phyloP scores from a whole-genome alignment of 1,140 invertebrate species.

The Drosophila aff. region DNA sequence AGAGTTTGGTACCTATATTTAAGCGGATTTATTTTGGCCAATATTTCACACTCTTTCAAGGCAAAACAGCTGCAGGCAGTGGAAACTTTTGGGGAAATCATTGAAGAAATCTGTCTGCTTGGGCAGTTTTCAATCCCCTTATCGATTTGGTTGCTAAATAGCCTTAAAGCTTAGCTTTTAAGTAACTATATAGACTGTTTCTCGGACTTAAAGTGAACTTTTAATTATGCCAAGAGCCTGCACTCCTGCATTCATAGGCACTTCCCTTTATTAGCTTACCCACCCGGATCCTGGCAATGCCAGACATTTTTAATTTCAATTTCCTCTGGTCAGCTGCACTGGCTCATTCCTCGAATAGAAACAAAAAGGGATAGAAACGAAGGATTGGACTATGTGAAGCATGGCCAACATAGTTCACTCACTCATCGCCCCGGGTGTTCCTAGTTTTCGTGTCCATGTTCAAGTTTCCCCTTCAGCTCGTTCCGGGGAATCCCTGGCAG shows the following conservation, averaged over 20 bases:
- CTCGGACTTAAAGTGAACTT: slow-evolving; percentile 13
- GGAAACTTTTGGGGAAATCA: slow-evolving; percentile 18
- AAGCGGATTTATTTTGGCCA: slow-evolving; percentile 5
- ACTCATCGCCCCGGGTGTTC: slow-evolving; percentile 12
- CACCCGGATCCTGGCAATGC: neutral
- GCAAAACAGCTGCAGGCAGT: neutral
- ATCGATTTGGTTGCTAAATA: slow-evolving; percentile 7
- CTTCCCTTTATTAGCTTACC: slow-evolving; percentile 13
- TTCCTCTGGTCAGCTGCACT: neutral
- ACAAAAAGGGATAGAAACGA: neutral
- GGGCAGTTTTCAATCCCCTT: slow-evolving; percentile 1
- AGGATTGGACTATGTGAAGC: slow-evolving; percentile 16
- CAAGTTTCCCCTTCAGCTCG: slow-evolving; percentile 18
- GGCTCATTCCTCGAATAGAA: neutral
- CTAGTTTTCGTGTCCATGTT: slow-evolving; percentile 16
- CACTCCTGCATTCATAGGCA: neutral
- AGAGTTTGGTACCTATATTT: neutral
- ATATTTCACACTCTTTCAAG: neutral
- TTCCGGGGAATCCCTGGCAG: slow-evolving; percentile 2
- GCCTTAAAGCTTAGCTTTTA: neutral
- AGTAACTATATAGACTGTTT: neutral
- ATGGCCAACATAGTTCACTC: slow-evolving; percentile 21
- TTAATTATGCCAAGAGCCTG: slow-evolving; percentile 58
- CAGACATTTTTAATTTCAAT: slow-evolving; percentile 20
- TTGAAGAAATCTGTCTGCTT: slow-evolving; percentile 20